Evolutionary conservation across 2,797 vertebrate genomes (phyloP).

Genomic region (Sebastes hubbsi): DNA sequence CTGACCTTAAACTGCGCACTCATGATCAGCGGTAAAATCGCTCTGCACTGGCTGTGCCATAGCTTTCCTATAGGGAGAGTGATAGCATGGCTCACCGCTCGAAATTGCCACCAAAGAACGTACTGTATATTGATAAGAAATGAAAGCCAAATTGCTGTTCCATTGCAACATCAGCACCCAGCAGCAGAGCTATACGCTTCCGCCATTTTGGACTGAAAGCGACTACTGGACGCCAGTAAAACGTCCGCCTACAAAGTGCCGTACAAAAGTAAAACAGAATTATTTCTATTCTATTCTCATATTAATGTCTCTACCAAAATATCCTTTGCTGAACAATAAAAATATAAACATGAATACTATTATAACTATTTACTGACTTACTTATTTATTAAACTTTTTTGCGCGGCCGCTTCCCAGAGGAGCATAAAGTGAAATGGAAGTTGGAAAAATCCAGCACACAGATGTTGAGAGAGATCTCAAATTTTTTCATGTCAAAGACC

Average conservation of each 20-base stretch:
- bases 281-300: too few relatives aligned
- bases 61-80: background rate
- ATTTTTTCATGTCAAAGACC: background rate
- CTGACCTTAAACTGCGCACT: background rate
- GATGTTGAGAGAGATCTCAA: background rate
- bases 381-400: background rate
- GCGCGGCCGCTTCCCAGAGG: background rate
- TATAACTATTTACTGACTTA: background rate
- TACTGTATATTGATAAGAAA: too few relatives aligned
- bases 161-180: too few relatives aligned
- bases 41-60: background rate
- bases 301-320: background rate
- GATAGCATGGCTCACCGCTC: background rate
- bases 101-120: background rate
- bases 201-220: too few relatives aligned
- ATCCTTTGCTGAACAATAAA: background rate
- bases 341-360: background rate
- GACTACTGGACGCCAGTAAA: background rate
- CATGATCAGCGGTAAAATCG: background rate
- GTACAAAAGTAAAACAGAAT: too few relatives aligned
- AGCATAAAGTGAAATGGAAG: background rate
- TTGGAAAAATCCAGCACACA: background rate
- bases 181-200: too few relatives aligned
- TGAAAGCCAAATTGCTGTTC: too few relatives aligned
- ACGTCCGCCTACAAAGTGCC: background rate